Conservation (phyloP, 2,113 vertebrate genomes). For the Myotis yumanensis region DNA sequence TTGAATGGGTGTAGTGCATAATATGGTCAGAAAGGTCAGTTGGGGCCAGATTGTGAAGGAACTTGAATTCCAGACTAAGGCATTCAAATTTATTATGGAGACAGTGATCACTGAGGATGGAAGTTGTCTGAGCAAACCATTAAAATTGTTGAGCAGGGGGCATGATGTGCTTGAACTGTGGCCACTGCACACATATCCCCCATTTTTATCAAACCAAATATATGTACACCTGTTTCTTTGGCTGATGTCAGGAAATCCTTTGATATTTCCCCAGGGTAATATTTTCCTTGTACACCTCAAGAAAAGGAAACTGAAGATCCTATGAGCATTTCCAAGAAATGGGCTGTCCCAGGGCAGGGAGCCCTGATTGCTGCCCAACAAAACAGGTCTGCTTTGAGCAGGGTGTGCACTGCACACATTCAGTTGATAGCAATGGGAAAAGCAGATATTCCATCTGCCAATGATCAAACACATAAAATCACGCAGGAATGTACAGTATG, state of each 20-base stretch:
- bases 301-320: conserved; percentile 69
- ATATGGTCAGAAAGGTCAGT: conserved; percentile 50
- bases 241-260: conserved; percentile 67
- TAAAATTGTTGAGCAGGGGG: background rate
- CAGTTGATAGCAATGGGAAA: conserved; percentile 76
- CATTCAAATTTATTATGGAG: conserved; percentile 55
- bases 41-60: conserved; percentile 63
- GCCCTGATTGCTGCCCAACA: conserved; percentile 64
- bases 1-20: conserved; percentile 33
- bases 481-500: conserved; percentile 79
- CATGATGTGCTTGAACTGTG: background rate
- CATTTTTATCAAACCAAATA: conserved; percentile 62
- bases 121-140: conserved; percentile 30
- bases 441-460: conserved; percentile 77
- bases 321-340: conserved; percentile 76
- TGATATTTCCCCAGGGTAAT: conserved; percentile 65
- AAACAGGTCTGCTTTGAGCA: conserved; percentile 70
- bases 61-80: conserved; percentile 58
- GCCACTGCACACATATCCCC: background rate
- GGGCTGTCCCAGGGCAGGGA: conserved; percentile 66
- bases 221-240: conserved; percentile 61
- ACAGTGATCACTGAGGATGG: conserved; percentile 16
- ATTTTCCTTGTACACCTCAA: conserved; percentile 70
- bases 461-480: conserved; percentile 77
- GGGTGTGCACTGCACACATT: conserved; percentile 58